Evolutionary conservation across 2,797 vertebrate species (phyloP).

Genomic region (Pantherophis vulpinus): DNA sequence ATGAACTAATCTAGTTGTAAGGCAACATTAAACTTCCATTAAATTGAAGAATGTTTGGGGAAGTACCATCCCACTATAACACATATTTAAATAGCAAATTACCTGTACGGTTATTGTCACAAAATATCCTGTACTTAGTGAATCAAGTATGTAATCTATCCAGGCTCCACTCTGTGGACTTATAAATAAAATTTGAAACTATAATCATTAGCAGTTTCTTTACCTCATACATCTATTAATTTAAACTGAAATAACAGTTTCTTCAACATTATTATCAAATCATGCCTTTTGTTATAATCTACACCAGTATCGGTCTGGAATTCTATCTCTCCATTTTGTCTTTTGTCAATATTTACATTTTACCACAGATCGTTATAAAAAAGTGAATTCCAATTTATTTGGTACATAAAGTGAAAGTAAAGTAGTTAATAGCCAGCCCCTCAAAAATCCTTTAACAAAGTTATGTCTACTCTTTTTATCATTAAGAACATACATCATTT

Average conservation of each 20-base stretch:
- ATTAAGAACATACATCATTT: neutral
- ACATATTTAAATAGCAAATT: neutral
- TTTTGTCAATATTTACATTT: neutral
- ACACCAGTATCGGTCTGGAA: neutral
- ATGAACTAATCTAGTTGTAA: neutral
- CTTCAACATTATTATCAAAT: neutral
- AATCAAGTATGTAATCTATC: neutral
- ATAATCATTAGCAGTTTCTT: neutral
- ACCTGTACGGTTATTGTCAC: neutral
- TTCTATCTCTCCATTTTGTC: neutral
- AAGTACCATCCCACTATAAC: neutral
- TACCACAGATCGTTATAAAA: neutral
- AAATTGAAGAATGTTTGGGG: neutral
- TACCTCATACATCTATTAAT: neutral
- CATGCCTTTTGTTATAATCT: neutral
- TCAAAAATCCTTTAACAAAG: neutral
- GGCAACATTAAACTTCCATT: neutral
- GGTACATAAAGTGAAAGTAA: neutral
- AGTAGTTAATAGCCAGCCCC: neutral
- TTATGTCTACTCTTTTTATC: neutral
- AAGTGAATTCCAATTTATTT: neutral
- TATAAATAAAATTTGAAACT: neutral
- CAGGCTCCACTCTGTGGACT: neutral
- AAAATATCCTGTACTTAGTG: neutral
- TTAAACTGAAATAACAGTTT: neutral